Evolutionary conservation across 2,113 vertebrate species (phyloP).

Genomic region (Beaufortia kweichowensis): DNA sequence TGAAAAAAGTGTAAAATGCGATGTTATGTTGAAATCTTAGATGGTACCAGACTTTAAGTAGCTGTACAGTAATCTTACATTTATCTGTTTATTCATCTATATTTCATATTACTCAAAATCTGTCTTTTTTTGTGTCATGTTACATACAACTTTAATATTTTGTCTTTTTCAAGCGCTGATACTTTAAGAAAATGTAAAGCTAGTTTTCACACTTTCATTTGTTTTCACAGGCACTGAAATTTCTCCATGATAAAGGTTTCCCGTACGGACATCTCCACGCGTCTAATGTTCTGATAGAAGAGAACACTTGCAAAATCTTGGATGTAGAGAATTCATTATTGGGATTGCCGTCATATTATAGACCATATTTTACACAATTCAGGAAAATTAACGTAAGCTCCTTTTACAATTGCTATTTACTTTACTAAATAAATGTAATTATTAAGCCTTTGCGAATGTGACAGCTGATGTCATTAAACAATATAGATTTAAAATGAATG

Average conservation of each 20-base stretch:
- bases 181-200: background rate
- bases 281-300: slow-evolving; percentile 88
- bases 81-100: too few relatives aligned
- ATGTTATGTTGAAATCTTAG: too few relatives aligned
- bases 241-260: slow-evolving; percentile 88
- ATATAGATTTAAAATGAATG: background rate
- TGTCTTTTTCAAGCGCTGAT: background rate
- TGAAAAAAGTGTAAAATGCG: too few relatives aligned
- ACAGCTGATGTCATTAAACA: too few relatives aligned
- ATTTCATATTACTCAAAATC: too few relatives aligned
- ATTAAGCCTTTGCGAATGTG: too few relatives aligned
- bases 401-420: background rate
- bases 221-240: slow-evolving; percentile 81
- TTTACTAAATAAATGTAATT: too few relatives aligned
- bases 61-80: too few relatives aligned
- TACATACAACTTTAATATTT: background rate
- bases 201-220: background rate
- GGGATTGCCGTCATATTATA: slow-evolving; percentile 88
- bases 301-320: slow-evolving; percentile 84
- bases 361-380: slow-evolving; percentile 84
- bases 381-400: slow-evolving; percentile 91
- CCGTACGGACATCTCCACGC: slow-evolving; percentile 91
- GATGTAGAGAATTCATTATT: slow-evolving; percentile 92
- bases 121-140: too few relatives aligned
- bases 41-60: too few relatives aligned